phyloP scores from a whole-genome alignment of 2,797 vertebrate genomes.

The Macrochelys suwanniensis region DNA sequence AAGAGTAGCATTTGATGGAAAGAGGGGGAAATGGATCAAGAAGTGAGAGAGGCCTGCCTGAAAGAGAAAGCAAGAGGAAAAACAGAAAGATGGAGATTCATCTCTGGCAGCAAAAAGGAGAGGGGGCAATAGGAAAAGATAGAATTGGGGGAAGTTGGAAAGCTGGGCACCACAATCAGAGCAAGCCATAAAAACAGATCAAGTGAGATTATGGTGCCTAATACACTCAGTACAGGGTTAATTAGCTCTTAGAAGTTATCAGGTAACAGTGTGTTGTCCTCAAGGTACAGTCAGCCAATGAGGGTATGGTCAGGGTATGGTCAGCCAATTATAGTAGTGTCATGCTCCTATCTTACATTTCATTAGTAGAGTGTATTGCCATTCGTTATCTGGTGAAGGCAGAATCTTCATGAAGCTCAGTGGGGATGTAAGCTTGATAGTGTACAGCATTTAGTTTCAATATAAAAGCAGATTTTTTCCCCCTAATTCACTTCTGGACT shows the following conservation, averaged over 20 bases:
- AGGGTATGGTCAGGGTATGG: background rate
- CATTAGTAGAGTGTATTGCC: background rate
- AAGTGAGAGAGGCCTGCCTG: background rate
- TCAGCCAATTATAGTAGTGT: background rate
- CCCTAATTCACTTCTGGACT: slow-evolving; percentile 6
- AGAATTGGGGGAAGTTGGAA: background rate
- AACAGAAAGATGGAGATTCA: background rate
- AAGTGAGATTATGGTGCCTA: fast-evolving
- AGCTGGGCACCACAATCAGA: background rate
- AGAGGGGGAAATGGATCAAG: background rate
- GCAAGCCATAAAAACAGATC: background rate
- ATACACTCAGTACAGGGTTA: background rate
- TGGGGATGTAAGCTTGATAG: background rate
- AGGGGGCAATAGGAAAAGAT: background rate
- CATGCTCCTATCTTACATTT: background rate
- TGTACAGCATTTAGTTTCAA: background rate
- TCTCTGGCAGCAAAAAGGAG: background rate
- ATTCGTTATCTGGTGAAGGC: background rate
- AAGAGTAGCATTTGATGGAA: background rate
- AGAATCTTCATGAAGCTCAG: background rate
- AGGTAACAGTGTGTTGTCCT: background rate
- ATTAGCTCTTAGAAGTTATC: background rate
- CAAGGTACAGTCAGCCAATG: background rate
- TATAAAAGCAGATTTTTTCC: background rate
- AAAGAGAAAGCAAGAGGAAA: background rate